Evolutionary conservation across 1,140 invertebrate genomes (phyloP).

Genomic region (Drosophila navojoa): DNA sequence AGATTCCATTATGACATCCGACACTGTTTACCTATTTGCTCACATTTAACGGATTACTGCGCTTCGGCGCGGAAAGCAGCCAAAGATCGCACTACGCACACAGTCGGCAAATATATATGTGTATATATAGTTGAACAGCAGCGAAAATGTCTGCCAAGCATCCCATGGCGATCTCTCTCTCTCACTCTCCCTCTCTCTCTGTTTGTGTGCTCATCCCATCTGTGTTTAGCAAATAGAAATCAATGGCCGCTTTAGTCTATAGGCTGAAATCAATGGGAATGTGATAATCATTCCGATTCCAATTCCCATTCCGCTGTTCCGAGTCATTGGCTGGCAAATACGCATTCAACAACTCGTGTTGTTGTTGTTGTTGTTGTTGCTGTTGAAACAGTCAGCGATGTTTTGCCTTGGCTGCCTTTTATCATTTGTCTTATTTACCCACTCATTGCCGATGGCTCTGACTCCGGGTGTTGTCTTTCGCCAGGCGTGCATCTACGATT

Average conservation of each 20-base stretch:
- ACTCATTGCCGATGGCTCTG: conserved; percentile 22
- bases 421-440: conserved; percentile 74
- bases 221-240: conserved; percentile 72
- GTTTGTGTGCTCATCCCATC: conserved; percentile 41
- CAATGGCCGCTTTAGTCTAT: conserved; percentile 50
- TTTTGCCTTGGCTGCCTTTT: conserved; percentile 61
- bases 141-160: conserved; percentile 27
- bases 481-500: conserved; percentile 39
- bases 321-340: conserved; percentile 71
- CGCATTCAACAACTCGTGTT: conserved; percentile 43
- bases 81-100: conserved; percentile 26
- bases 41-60: conserved; percentile 80
- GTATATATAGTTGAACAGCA: conserved; percentile 22
- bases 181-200: background rate
- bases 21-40: conserved; percentile 70
- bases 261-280: conserved; percentile 41
- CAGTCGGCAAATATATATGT: conserved; percentile 49
- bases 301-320: conserved; percentile 50
- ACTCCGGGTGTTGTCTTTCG: conserved; percentile 39
- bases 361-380: conserved; percentile 35
- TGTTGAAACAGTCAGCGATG: conserved; percentile 59
- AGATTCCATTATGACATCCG: conserved; percentile 69
- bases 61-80: conserved; percentile 55
- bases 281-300: conserved; percentile 53
- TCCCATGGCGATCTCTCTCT: conserved; percentile 4